Evolutionary conservation across 2,888 invertebrate genomes (phyloP), one percentile per base, ranked within the genome.

Genomic region (Agrochola litura): DNA sequence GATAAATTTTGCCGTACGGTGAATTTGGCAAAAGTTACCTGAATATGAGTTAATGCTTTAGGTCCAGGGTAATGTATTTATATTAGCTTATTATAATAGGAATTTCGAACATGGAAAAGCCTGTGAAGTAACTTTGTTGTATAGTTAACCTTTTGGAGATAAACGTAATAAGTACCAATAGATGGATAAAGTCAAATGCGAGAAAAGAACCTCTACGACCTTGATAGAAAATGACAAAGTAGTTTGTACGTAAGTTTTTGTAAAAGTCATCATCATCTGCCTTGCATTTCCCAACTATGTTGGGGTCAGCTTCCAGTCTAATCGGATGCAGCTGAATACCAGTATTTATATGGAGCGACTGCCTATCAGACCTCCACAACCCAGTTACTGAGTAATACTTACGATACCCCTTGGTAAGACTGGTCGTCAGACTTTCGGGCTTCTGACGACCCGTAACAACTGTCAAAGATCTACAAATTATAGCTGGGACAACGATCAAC

Each of bases 1-100:
- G 80, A 87, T 82, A 87, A 86, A 87, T 87, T 75, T 64, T 22
- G 64, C 25, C 73, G 84, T 74, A 72, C 56, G 54, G 58, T 75
- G 56, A 56, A 77, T 74, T 75, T 84, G 78, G 76, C 82, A 80
- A 86, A 77, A 84, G 54, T 77, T 80, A 84, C 73, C 82, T 79
- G 82, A 69, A 77, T 64, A 22, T 30, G 49, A 61, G 37, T 83
- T 76, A 71, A 71, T 85, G 75, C 10, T 68, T 67, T 61, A 64
- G 58, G 83, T 71, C 63, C 56, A 71, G 19, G 14, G 37, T 77
- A 68, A 67, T 77, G 12, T 41, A 54, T 68, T 65, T 60, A 19
- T 72, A 37, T 76, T 76, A 14, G 6, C 37, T 56, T 56, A 16
- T 16, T 19, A 54, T 65, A 69, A 19, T 43, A 49, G 37, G 6